Conservation (phyloP, 1,140 invertebrate genomes). For the Orchestia grillus region DNA sequence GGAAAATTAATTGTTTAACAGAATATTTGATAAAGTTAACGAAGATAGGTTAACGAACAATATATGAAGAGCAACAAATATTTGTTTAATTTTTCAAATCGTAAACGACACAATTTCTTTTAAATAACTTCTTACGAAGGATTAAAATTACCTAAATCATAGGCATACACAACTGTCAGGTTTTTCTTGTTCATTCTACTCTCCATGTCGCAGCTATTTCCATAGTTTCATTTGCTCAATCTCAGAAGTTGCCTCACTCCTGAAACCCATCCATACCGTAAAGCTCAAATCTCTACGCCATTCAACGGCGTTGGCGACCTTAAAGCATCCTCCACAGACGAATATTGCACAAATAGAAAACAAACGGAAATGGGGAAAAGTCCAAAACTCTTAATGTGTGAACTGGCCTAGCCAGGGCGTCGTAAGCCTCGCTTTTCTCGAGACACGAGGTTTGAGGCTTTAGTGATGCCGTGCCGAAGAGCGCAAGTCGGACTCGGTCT, state of each 20-base stretch:
- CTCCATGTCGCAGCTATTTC: neutral
- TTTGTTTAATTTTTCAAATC: neutral
- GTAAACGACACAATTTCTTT: neutral
- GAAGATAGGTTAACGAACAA: neutral
- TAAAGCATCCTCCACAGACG: slow-evolving; percentile 50
- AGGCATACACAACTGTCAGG: neutral
- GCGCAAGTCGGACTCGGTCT: neutral
- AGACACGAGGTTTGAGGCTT: neutral
- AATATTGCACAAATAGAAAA: slow-evolving; percentile 57
- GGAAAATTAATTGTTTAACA: neutral
- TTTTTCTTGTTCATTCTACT: neutral
- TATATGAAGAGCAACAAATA: too few relatives aligned
- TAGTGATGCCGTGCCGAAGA: neutral
- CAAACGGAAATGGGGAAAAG: slow-evolving; percentile 55
- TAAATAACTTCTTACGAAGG: neutral
- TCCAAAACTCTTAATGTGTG: slow-evolving; percentile 56
- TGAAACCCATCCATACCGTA: slow-evolving; percentile 16
- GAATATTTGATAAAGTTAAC: neutral
- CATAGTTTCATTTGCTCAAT: slow-evolving; percentile 11
- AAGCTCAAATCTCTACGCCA: slow-evolving; percentile 49
- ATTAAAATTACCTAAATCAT: neutral
- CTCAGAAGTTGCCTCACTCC: slow-evolving; percentile 32
- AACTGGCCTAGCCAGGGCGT: neutral
- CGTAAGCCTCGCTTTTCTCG: neutral
- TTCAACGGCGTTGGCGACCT: slow-evolving; percentile 46